Evolutionary conservation across 2,113 vertebrate species (phyloP).

Genomic region (Callaeas wilsoni): DNA sequence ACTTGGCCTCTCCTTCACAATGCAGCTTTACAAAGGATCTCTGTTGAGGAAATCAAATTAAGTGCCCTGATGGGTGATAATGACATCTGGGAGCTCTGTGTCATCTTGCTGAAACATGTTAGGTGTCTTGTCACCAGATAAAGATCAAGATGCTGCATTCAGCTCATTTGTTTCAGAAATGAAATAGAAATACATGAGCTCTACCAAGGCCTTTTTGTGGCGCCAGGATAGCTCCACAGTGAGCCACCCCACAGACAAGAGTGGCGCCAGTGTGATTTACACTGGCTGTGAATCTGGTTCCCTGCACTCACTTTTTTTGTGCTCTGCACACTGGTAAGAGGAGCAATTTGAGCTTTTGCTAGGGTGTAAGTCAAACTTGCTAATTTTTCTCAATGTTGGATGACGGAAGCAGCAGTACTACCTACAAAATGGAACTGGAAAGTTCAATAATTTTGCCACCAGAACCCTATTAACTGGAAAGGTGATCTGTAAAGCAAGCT

Average conservation of each 20-base stretch:
- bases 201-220: not conserved
- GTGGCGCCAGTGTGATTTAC: not conserved
- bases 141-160: not conserved
- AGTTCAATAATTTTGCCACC: not conserved
- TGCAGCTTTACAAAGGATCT: not conserved
- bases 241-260: not conserved
- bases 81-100: not conserved
- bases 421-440: not conserved
- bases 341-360: not conserved
- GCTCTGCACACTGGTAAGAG: not conserved
- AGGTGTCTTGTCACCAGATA: not conserved
- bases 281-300: not conserved
- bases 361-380: not conserved
- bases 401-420: not conserved
- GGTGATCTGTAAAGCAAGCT: not conserved
- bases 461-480: not conserved
- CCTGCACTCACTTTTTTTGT: not conserved
- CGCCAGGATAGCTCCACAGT: not conserved
- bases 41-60: conserved; percentile 9
- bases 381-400: not conserved
- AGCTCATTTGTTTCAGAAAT: not conserved
- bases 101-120: not conserved
- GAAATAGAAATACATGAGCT: not conserved
- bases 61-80: not conserved
- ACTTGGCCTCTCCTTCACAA: not conserved